Base-by-base conservation (phyloP, 2,888 invertebrate genomes). In the Stenichneumon culpator region DNA sequence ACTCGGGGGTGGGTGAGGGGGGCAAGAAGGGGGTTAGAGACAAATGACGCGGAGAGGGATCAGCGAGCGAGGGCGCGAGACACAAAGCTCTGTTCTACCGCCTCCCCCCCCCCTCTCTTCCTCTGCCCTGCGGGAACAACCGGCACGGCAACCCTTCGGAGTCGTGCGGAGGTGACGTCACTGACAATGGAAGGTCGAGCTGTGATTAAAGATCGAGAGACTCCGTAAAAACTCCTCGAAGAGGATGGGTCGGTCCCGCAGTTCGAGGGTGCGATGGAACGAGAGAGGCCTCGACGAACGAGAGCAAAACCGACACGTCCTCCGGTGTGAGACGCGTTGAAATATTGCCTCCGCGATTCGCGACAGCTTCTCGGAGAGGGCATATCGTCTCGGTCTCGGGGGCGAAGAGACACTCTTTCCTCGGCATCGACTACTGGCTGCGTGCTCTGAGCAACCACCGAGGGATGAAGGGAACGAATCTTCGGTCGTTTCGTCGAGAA, bases 131-230 rank as follows among this genome's bases (percentile, higher is more conserved):
- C 39, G 63, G 19, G 63, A 63, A 50, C 25, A 69, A 39, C 65
- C 73, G 60, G 83, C 79, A 25, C 57, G 50, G 67, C 32, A 89
- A 91, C 92, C 92, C 92, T 92, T 89, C 89, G 87, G 87, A 90
- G 89, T 92, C 68, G 81, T 67, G 70, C 91, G 89, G 91, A 93
- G 93, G 93, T 93, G 93, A 93, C 92, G 93, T 93, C 92, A 92
- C 90, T 90, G 93, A 93, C 93, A 93, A 93, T 93, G 91, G 92
- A 92, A 93, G 93, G 93, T 93, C 93, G 93, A 93, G 93, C 91
- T 91, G 93, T 93, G 93, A 93, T 93, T 93, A 93, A 93, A 93
- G 93, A 93, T 93, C 93, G 93, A 92, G 93, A 91, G 93, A 92
- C 92, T 93, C 88, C 91, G 92, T 91, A 92, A 93, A 93, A 93